Percentiles rank a stretch among this genome's conserved stretches.
phyloP scores from a whole-genome alignment of 2,888 invertebrate genomes.

The Pandemis heparana region DNA sequence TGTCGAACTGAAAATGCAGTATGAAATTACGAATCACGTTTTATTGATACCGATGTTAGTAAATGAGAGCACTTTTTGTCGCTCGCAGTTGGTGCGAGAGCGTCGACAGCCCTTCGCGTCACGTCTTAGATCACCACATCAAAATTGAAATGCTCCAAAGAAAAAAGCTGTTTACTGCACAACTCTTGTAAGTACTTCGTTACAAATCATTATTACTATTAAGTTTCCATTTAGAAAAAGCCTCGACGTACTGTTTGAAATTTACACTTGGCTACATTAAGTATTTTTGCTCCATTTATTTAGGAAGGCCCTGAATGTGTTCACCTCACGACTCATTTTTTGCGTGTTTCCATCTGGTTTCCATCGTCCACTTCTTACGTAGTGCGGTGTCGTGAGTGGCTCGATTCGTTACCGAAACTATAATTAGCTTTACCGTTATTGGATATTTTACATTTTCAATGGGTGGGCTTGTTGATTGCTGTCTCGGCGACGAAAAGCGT shows the following conservation, averaged over 20 bases:
- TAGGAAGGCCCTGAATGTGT: constrained; percentile 66
- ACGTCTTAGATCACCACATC: constrained; percentile 67
- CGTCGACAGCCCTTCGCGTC: constrained; percentile 55
- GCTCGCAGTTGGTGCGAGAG: constrained; percentile 28
- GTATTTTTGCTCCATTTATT: constrained; percentile 61
- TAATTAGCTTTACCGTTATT: constrained; percentile 81
- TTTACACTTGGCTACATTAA: constrained; percentile 58
- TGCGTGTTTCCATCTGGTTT: constrained; percentile 68
- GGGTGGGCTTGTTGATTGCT: constrained; percentile 63
- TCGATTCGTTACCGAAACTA: constrained; percentile 76
- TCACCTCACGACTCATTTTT: constrained; percentile 75
- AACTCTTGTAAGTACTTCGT: constrained; percentile 45
- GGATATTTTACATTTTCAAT: constrained; percentile 72
- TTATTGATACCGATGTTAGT: constrained; percentile 74
- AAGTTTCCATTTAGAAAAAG: constrained; percentile 40
- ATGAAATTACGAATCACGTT: constrained; percentile 84
- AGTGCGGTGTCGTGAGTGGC: constrained; percentile 72
- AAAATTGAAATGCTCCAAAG: constrained; percentile 60
- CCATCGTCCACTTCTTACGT: constrained; percentile 62
- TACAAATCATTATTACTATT: constrained; percentile 41
- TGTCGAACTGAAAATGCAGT: constrained; percentile 79
- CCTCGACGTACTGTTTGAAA: constrained; percentile 37
- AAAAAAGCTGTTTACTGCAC: constrained; percentile 16
- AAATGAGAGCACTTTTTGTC: constrained; percentile 81
- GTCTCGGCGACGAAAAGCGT: constrained; percentile 63